phyloP scores from a whole-genome alignment of 2,888 invertebrate species.

The Trachelus troglodyta region DNA sequence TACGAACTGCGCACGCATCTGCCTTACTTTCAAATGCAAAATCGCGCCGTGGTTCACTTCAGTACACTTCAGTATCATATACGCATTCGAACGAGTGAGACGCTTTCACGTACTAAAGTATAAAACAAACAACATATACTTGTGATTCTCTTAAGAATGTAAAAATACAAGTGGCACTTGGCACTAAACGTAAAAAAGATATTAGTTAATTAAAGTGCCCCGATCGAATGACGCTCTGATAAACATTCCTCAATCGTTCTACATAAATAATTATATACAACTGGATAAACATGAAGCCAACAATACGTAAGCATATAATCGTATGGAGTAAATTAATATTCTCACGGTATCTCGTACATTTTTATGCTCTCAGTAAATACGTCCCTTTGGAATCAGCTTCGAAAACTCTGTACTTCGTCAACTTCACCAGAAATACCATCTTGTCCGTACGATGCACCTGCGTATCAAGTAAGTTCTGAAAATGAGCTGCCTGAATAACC shows the following conservation, averaged over 20 bases:
- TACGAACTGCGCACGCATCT: background rate
- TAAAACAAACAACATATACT: background rate
- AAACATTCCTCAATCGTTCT: background rate
- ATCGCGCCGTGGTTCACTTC: background rate
- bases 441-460: constrained; percentile 32
- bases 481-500: background rate
- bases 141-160: background rate
- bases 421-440: constrained; percentile 28
- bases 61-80: background rate
- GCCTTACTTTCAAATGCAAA: background rate
- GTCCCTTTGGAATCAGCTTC: constrained; percentile 31
- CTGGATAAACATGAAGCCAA: background rate
- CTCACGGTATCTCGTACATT: background rate
- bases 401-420: constrained; percentile 29
- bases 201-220: background rate
- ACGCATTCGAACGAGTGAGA: background rate
- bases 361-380: background rate
- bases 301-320: background rate
- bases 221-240: background rate
- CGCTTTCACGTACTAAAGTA: background rate
- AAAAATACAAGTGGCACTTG: background rate
- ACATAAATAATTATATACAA: background rate
- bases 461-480: constrained; percentile 34
- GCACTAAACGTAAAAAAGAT: background rate
- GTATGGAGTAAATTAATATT: background rate